Evolutionary conservation across 2,888 invertebrate species (phyloP).

Genomic region (Camponotus fellah): DNA sequence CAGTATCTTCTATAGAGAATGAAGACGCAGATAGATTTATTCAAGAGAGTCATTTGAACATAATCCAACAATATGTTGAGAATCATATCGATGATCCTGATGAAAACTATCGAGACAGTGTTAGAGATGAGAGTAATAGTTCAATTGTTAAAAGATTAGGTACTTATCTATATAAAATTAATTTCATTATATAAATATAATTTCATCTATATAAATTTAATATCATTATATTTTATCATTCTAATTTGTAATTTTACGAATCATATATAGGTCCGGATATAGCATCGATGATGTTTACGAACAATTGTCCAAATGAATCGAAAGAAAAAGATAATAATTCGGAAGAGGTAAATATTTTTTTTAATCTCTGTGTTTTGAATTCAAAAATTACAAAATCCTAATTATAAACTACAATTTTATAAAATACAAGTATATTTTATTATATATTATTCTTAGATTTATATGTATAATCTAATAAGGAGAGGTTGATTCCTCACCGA

Average conservation of each 20-base stretch:
- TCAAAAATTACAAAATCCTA: not conserved
- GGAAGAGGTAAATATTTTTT: slow-evolving; percentile 71
- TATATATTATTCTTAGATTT: too few relatives aligned
- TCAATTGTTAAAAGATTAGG: slow-evolving; percentile 82
- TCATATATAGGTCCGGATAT: slow-evolving; percentile 89
- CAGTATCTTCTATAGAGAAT: slow-evolving; percentile 75
- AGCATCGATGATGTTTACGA: slow-evolving; percentile 91
- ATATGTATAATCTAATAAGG: too few relatives aligned
- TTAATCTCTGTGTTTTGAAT: not conserved
- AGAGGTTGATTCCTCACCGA: too few relatives aligned
- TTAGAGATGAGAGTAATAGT: slow-evolving; percentile 34
- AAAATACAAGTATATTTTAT: too few relatives aligned
- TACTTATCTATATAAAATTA: slow-evolving; percentile 68
- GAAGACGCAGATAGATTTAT: slow-evolving; percentile 86
- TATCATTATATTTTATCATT: not conserved
- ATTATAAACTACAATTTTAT: not conserved
- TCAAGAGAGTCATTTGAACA: slow-evolving; percentile 85
- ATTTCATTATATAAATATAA: too few relatives aligned
- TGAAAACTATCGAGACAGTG: slow-evolving; percentile 56
- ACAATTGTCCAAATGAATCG: slow-evolving; percentile 83
- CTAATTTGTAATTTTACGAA: not conserved
- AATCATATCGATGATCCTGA: slow-evolving; percentile 79
- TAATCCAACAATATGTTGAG: slow-evolving; percentile 85
- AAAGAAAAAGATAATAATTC: slow-evolving; percentile 66
- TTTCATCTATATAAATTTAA: slow-evolving; percentile 32